Evolutionary conservation across 2,113 vertebrate genomes (phyloP), one percentile per base, ranked within the genome.

Genomic region (Pardalotus punctatus): DNA sequence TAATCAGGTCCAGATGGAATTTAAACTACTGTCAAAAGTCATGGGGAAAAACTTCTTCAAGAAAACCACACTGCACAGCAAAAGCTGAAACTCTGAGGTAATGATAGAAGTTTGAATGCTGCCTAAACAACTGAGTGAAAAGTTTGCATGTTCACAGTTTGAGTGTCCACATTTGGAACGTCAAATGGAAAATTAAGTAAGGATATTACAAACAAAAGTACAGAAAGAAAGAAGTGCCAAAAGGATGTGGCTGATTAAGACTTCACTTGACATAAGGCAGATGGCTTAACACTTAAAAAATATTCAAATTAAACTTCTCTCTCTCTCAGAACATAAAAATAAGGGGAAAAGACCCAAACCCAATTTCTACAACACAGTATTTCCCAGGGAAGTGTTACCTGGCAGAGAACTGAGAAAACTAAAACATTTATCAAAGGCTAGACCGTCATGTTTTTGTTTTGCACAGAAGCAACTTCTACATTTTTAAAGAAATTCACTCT

Each of bases 161-260:
- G 35, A 91, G 9, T 0, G 0, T 77, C 62, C 58, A 43, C 33
- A 38, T 69, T 90, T 81, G 86, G 92, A 90, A 93, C 0, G 0
- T 56, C 56, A 77, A 56, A 96, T 73, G 92, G 93, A 96, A 96
- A 95, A 86, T 62, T 76, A 86, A 88, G 62, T 25, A 73, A 83
- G 67, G 47, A 16, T 53, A 86, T 81, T 86, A 78, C 90, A 90
- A 95, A 93, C 79, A 86, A 56, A 84, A 93, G 80, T 69, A 92
- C 22, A 94, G 76, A 94, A 67, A 23, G 50, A 87, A 82, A 53
- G 33, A 86, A 4, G 31, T 36, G 79, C 71, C 82, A 78, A 92
- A 95, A 88, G 81, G 67, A 87, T 81, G 65, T 77, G 50, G 70
- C n/a, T 60, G 86, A 90, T 65, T 73, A 92, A 89, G 54, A 62